Base-by-base conservation (phyloP, 2,797 vertebrate genomes). In the Falco novaeseelandiae region DNA sequence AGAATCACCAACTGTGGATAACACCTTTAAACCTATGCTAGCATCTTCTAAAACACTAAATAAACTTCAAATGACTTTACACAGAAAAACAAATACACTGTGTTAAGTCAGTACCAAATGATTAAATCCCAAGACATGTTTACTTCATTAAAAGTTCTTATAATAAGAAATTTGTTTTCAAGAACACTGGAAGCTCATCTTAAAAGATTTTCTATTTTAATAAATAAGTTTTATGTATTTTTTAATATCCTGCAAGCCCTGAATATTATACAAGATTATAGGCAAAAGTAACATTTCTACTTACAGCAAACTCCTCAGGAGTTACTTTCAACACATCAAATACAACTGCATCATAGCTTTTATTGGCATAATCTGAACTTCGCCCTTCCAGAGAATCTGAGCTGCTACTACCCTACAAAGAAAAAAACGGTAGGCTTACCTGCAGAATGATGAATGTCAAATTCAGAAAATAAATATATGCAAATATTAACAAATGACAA, bases 311-410 rank as follows among this genome's bases (percentile, higher is more conserved):
- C 97, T 99, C 99, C 98, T 99, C 99, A 3, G 99, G 99, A 62
- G 99, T 99, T 97, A 99, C 99, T 98, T 99, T 99, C 93, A 99
- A 98, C 82, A 99, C 99, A 34, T 99, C 99, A 78, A 99, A 99
- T 87, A 99, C 98, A 30, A 99, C 99, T 2, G 99, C 99, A 42
- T 99, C 99, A 1, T 99, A 99, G 97, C 99, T 99, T 98, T 99
- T 99, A 96, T 98, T 98, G 95, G 99, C 99, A 73, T 99, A 99
- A 98, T 99, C 99, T 69, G 99, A 98, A 96, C 99, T 99, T 90
- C 98, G 98, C 79, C 98, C 99, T 95, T 99, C 99, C 98, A 99
- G 97, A 96, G 99, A 99, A 93, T 99, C 99, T 54, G 99, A 99
- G 97, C 99, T 99, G 98, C 99, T 99, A 93, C 98, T 98, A 98